Conservation (phyloP, 2,113 vertebrate species). For the Oncorhynchus mykiss region DNA sequence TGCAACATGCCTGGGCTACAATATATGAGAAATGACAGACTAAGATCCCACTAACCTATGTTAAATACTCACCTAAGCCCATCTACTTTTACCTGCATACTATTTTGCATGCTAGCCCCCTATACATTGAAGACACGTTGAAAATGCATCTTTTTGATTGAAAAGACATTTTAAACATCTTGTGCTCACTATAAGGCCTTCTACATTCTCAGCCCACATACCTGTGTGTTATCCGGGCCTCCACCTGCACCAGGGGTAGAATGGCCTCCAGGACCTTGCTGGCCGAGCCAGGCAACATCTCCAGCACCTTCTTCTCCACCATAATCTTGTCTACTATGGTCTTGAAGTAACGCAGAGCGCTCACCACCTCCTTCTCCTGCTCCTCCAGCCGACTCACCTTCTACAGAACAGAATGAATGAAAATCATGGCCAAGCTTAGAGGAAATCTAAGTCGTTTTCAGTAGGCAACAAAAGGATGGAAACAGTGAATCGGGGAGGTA, state of each 20-base stretch:
- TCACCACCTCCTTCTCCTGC: slow-evolving; percentile 96
- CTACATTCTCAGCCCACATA: slow-evolving; percentile 44
- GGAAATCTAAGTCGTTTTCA: background rate
- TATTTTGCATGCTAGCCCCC: too few relatives aligned
- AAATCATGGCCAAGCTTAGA: background rate
- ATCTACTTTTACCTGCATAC: too few relatives aligned
- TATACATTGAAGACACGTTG: too few relatives aligned
- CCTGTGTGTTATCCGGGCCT: slow-evolving; percentile 91
- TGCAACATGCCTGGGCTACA: too few relatives aligned
- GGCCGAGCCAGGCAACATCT: slow-evolving; percentile 97
- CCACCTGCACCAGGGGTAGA: slow-evolving; percentile 88
- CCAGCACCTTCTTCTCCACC: slow-evolving; percentile 92
- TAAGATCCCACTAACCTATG: too few relatives aligned
- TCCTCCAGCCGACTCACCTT: slow-evolving; percentile 92
- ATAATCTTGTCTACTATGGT: slow-evolving; percentile 99
- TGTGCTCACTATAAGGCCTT: too few relatives aligned
- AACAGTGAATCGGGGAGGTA: background rate
- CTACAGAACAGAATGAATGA: slow-evolving; percentile 57
- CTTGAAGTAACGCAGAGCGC: slow-evolving; percentile 95
- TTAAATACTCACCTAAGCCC: too few relatives aligned
- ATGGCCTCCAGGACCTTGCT: slow-evolving; percentile 96
- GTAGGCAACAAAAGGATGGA: background rate
- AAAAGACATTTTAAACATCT: too few relatives aligned
- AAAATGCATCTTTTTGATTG: too few relatives aligned
- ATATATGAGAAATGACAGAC: too few relatives aligned